Evolutionary conservation across 2,888 invertebrate species (phyloP), one percentile per base, ranked within the genome.

Genomic region (Diaphora mendica): DNA sequence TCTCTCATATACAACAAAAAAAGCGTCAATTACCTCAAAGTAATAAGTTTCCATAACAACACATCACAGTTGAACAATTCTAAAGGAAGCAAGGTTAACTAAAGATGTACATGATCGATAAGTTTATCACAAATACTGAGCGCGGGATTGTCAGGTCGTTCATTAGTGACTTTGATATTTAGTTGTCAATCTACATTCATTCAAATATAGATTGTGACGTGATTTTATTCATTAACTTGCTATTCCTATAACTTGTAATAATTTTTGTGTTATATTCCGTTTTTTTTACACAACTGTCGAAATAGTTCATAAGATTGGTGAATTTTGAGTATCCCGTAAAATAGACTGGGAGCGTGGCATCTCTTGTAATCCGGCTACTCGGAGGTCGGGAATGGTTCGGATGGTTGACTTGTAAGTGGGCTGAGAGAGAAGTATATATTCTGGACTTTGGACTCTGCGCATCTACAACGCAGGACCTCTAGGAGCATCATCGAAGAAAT

Each of bases 301-400:
- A 48, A 8, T 7, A 51, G 51, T 23, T 23, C 3, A 9, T 9
- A 55, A 55, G 9, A 1, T 59, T 13, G 5, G 3, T 26, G n/a
- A 23, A 55, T 55, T 55, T 55, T 55, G 4, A 55, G 9, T n/a
- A 55, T n/a, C 1, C 3, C 1, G 13, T n/a, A n/a, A n/a, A n/a
- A n/a, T n/a, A n/a, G 73, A 73, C 85, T 97, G 97, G 99, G 99
- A 94, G 97, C 97, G 51, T 71, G 68, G 69, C 72, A 35, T 26
- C 70, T 72, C 65, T 59, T 75, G 71, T 75, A 75, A 71, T 75
- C 71, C 68, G 69, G 70, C 72, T 33, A n/a, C 70, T 33, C 69
- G 66, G 71, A 69, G 71, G 72, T 75, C 65, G 70, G 70, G 67
- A 67, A 69, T 20, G 8, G 65, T 23, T 55, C n/a, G 68, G 65